Conservation (phyloP, 2,797 vertebrate genomes). For the Mareca penelope region DNA sequence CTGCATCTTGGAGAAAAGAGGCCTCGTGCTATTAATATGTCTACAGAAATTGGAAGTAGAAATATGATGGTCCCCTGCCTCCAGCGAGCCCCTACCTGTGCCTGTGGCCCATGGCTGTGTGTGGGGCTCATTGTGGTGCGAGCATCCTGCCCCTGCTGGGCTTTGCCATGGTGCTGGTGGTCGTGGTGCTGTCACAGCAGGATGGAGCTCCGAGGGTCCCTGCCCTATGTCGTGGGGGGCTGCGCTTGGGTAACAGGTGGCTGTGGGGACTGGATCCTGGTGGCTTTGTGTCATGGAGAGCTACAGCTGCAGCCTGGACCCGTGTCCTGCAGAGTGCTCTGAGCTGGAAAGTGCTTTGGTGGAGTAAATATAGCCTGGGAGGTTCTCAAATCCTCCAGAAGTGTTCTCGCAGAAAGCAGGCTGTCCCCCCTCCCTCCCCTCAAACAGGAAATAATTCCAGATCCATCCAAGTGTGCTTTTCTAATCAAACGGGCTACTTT, state of each 20-base stretch:
- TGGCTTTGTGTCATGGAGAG: background rate
- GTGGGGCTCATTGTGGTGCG: background rate
- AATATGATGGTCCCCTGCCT: background rate
- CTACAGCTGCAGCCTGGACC: conserved; percentile 12
- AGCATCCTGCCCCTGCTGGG: background rate
- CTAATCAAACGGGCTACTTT: conserved; percentile 56
- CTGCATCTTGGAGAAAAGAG: conserved; percentile 4
- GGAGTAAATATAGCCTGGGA: conserved; percentile 2
- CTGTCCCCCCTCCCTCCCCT: background rate
- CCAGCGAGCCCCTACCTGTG: background rate
- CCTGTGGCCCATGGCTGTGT: background rate
- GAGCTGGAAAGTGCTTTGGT: background rate
- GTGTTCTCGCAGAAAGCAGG: background rate
- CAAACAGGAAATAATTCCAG: background rate
- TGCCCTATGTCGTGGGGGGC: background rate
- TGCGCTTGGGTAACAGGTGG: background rate
- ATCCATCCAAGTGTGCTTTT: conserved; percentile 43
- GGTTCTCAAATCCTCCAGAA: conserved; percentile 27
- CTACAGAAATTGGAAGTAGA: conserved; percentile 38
- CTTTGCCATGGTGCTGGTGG: no score
- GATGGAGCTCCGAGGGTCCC: background rate
- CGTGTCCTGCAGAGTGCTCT: background rate
- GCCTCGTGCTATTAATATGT: conserved; percentile 11
- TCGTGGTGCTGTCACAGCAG: background rate
- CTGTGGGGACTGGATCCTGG: background rate